Evolutionary conservation across 2,113 vertebrate genomes (phyloP), one percentile per base, ranked within the genome.

Genomic region (Tyrannus savana): DNA sequence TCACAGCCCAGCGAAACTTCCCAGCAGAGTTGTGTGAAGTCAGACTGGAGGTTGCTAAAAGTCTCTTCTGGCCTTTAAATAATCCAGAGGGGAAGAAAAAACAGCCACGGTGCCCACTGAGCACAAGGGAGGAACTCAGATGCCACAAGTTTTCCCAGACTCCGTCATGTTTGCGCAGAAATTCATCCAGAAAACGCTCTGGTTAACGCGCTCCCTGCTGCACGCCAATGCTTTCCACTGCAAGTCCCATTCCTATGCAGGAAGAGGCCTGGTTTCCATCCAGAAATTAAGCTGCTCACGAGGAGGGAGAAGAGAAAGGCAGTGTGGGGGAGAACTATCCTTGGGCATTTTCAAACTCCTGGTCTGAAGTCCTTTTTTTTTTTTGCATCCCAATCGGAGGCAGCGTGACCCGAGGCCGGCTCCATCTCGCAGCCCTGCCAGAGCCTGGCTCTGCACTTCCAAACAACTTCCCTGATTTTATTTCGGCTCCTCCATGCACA

Each of bases 211-310:
- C 44, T 95, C 58, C 74, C 44, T 5, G 71, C 55, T 6, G 78
- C 73, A 42, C 79, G 5, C 1, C 1, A 41, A 22, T 16, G 73
- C 77, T 44, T 42, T 19, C 84, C 78, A 19, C 28, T 9, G 71
- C 90, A 85, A 76, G 82, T 66, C 92, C 94, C 72, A 33, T 69
- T 44, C 7, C 92, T 56, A 1, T 47, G 78, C 87, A 87, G 90
- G 87, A 75, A 75, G 28, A 87, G 58, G 73, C 73, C 89, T 66
- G 92, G 79, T 71, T 86, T 85, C 67, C 90, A 92, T 77, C 82
- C 90, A 69, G 55, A 55, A 92, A 90, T 86, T 17, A 53, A 23
- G 84, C 95, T 79, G 92, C 90, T 85, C 85, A 76, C 3, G 22
- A 94, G 90, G 78, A 91, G 37, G 73, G 55, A 83, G 72, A 83